Conservation (phyloP, 2,113 vertebrate genomes). For the Brienomyrus longianalis region DNA sequence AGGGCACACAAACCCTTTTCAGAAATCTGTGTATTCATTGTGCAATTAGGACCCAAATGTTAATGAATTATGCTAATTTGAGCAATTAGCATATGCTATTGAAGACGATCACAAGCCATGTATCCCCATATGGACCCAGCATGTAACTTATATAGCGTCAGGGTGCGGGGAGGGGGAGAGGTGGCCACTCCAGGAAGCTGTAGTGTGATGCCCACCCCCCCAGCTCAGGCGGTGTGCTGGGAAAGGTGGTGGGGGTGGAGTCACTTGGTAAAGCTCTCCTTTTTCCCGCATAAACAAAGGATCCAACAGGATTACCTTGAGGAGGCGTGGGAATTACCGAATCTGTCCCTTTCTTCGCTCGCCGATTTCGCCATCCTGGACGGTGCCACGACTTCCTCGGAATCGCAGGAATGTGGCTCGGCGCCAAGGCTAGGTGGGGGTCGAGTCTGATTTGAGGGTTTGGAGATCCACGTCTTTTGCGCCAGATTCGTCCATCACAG, state of each 20-base stretch:
- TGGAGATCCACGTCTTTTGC: neutral
- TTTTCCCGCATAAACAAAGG: neutral
- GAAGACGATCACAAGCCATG: constrained; percentile 56
- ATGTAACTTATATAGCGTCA: constrained; percentile 43
- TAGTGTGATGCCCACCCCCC: constrained; percentile 5
- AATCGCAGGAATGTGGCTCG: neutral
- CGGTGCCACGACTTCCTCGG: neutral
- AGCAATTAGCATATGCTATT: constrained; percentile 68
- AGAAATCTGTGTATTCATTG: constrained; percentile 48
- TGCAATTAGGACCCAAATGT: constrained; percentile 69
- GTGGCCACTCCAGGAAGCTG: neutral
- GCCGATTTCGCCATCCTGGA: neutral
- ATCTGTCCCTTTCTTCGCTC: neutral
- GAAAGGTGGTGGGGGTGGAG: neutral
- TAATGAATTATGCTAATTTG: constrained; percentile 73
- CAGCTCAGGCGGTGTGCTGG: neutral
- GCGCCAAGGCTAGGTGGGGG: neutral
- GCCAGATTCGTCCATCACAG: neutral
- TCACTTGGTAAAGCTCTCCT: neutral
- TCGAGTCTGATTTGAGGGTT: neutral
- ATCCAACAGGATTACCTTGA: neutral
- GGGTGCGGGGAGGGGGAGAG: constrained; percentile 14
- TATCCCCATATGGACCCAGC: constrained; percentile 51
- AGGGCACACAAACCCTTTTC: constrained; percentile 45
- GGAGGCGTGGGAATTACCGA: neutral